Conservation (phyloP, 35 echinoderm and acorn worm species). For the Ophiothrix spiculata region DNA sequence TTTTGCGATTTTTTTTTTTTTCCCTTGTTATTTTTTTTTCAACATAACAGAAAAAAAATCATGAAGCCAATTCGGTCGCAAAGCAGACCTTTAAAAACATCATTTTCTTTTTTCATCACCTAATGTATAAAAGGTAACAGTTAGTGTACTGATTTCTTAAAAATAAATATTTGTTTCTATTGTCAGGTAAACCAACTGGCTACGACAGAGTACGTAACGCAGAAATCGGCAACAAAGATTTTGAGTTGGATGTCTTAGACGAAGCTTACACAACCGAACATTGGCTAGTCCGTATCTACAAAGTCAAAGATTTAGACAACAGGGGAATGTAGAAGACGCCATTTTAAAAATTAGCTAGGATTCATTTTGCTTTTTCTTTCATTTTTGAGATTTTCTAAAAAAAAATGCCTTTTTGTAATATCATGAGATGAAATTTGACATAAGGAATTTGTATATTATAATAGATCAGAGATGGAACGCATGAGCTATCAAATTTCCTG, state of each 20-base stretch:
- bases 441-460: too few relatives aligned
- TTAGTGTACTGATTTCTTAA: too few relatives aligned
- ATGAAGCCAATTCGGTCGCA: too few relatives aligned
- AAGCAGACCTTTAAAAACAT: too few relatives aligned
- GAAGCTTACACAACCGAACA: slow-evolving; percentile 44
- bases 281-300: slow-evolving; percentile 39
- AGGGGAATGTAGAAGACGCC: slow-evolving; percentile 35
- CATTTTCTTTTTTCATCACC: too few relatives aligned
- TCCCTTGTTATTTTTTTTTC: too few relatives aligned
- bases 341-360: not conserved
- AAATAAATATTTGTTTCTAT: not conserved
- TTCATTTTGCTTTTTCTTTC: not conserved
- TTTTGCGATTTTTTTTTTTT: too few relatives aligned
- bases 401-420: not conserved
- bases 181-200: slow-evolving; percentile 26
- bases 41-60: too few relatives aligned
- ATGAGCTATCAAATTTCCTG: too few relatives aligned
- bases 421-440: too few relatives aligned
- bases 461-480: too few relatives aligned
- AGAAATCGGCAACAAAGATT: slow-evolving; percentile 48
- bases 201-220: slow-evolving; percentile 36
- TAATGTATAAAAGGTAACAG: too few relatives aligned
- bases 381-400: not conserved
- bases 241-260: slow-evolving; percentile 41
- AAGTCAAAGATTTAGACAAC: slow-evolving; percentile 58